A percentile compares a stretch with the other conserved stretches of the same genome.
Conservation (phyloP, 2,797 vertebrate genomes). For the Paramormyrops hopkinsi region DNA sequence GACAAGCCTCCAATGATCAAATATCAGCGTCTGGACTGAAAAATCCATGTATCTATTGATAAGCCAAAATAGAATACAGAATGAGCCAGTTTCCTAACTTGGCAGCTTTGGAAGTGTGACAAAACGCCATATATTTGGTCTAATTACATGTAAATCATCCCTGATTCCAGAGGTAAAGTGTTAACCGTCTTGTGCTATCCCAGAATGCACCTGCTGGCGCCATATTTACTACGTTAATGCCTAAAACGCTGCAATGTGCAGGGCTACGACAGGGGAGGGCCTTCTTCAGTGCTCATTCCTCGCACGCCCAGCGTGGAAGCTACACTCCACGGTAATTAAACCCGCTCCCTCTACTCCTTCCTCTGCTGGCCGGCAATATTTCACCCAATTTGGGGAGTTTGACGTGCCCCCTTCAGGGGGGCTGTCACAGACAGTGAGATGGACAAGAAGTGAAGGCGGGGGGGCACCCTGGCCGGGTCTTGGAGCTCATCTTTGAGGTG, state of each 20-base stretch:
- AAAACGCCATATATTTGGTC: neutral
- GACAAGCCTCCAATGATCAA: neutral
- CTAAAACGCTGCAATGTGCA: constrained; percentile 31
- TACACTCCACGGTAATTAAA: constrained; percentile 11
- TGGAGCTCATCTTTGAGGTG: constrained; percentile 10
- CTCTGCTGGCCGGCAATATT: constrained; percentile 67
- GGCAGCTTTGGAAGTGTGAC: neutral
- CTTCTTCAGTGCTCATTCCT: neutral
- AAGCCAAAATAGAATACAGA: neutral
- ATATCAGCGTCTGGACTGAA: neutral
- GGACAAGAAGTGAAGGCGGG: constrained; percentile 48
- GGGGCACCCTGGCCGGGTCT: constrained; percentile 10
- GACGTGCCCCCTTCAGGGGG: constrained; percentile 60
- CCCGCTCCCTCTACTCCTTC: constrained; percentile 45
- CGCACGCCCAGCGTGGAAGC: neutral
- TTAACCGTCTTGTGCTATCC: neutral
- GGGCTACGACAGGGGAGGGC: constrained; percentile 27
- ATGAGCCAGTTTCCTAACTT: neutral
- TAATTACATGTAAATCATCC: neutral
- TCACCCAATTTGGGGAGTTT: constrained; percentile 68
- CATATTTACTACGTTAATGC: neutral
- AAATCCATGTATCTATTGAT: neutral
- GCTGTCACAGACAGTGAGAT: constrained; percentile 51
- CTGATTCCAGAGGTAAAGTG: neutral
- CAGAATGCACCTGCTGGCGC: neutral